Evolutionary conservation across 1,140 invertebrate genomes (phyloP), one percentile per base, ranked within the genome.

Genomic region (Bradysia coprophila): DNA sequence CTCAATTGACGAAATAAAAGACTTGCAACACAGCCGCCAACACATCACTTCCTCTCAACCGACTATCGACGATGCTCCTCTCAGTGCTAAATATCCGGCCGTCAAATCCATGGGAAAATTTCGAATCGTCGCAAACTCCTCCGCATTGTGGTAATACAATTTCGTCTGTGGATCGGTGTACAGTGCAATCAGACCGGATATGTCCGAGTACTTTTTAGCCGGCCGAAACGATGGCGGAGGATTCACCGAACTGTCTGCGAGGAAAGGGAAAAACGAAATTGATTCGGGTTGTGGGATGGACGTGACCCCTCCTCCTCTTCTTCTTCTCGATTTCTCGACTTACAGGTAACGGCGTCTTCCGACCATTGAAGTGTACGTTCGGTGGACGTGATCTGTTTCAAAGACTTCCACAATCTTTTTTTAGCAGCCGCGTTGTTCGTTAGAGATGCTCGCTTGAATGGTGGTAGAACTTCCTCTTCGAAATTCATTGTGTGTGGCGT

Each of bases 161-260:
- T 91, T 88, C 10, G 84, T 90, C 53, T 90, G 81, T 18, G 89
- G 83, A 70, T 93, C 88, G 49, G 81, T 82, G 51, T 93, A 95
- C 37, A 78, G 78, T 37, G 87, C 83, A 40, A 76, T 73, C 40
- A 93, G 55, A 1, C 89, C 89, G 49, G 86, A 91, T 41, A 93
- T 78, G 56, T 94, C 90, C 0, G 89, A 93, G 62, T 93, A 93
- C 53, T 92, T 93, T 56, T 91, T 91, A 2, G 83, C 74, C 20
- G 89, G 90, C 58, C 77, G 81, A 49, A 91, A 87, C 43, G 86
- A 86, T 28, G 88, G 87, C 16, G 87, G 87, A 23, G 86, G 86
- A 65, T 91, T 89, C 45, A 94, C 81, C 32, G 74, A 76, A 54
- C 76, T 79, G 62, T 86, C 81, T 84, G 54, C 10, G 11, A n/a